Evolutionary conservation across 2,113 vertebrate genomes (phyloP), one percentile per base, ranked within the genome.

Genomic region (Uria aalge): DNA sequence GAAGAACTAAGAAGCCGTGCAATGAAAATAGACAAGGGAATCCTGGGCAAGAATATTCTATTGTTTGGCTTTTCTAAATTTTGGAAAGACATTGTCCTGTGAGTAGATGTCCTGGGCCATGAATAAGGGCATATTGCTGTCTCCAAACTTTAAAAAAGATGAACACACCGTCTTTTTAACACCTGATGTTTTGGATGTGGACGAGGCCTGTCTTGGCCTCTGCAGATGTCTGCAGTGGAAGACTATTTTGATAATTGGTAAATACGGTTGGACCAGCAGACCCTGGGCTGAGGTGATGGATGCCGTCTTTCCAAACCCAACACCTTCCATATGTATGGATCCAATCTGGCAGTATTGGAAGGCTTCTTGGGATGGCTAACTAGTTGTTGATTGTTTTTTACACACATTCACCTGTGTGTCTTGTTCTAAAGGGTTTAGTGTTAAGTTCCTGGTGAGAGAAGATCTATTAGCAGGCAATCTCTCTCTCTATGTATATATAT

Each of bases 231-330:
- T 69, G 20, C n/a, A 74, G 34, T 47, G 47, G 55, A 78, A 69
- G 21, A 32, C 48, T 82, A 1, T 56, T 79, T 41, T 72, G 52
- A 3, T 56, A 67, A 75, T 36, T 79, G 45, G 7, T 56, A 27
- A 56, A 41, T 56, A 34, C 2, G 2, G 18, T 59, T 78, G 34
- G 43, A 60, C 24, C 40, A 50, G 21, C 6, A 69, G 60, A 40
- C 21, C 38, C 48, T 74, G 55, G 23, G 15, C 6, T 52, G 72
- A 74, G 55, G 23, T 69, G 59, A 48, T 78, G 48, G 15, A n/a
- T 78, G 27, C 75, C 2, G 3, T 27, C 41, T 57, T 77, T 86
- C 9, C n/a, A 78, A 60, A 13, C n/a, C 60, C 0, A 0, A n/a
- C 14, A 4, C 22, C 47, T 73, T 92, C 68, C 4, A 5, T 66